Conservation (phyloP, 2,797 vertebrate species). For the Masticophis lateralis region DNA sequence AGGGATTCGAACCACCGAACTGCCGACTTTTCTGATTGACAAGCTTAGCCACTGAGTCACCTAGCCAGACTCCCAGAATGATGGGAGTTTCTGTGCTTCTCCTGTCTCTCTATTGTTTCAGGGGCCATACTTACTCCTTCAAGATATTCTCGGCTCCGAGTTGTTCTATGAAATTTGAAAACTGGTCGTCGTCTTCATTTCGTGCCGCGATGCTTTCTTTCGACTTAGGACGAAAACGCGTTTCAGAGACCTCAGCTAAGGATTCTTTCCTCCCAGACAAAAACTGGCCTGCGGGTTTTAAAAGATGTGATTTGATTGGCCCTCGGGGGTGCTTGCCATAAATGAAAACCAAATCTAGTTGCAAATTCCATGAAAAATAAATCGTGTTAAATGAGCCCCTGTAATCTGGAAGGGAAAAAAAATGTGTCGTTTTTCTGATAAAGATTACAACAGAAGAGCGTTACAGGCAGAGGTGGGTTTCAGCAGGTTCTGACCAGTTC, state of each 20-base stretch:
- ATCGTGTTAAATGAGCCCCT: neutral
- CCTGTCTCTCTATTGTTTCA: neutral
- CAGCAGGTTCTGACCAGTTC: too few species aligned
- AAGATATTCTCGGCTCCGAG: conserved; percentile 84
- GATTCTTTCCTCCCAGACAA: conserved; percentile 75
- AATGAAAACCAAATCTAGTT: neutral
- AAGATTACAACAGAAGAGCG: neutral
- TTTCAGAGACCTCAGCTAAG: conserved; percentile 50
- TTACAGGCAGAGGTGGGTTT: neutral
- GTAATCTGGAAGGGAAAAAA: neutral
- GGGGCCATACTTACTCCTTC: conserved; percentile 80
- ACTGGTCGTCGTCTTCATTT: conserved; percentile 79
- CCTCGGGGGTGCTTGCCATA: conserved; percentile 6
- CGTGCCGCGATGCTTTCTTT: conserved; percentile 47
- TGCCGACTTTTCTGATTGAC: too few species aligned
- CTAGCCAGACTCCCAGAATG: neutral
- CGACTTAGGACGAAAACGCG: conserved; percentile 72
- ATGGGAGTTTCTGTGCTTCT: neutral
- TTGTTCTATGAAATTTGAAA: conserved; percentile 83
- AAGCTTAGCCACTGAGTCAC: too few species aligned
- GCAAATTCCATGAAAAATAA: neutral
- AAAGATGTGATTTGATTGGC: conserved; percentile 16
- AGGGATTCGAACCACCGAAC: too few species aligned
- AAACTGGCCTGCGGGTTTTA: conserved; percentile 78
- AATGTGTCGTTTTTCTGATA: neutral